Evolutionary conservation across 2,888 invertebrate species (phyloP), one percentile per base, ranked within the genome.

Genomic region (Calameuta pallipes): DNA sequence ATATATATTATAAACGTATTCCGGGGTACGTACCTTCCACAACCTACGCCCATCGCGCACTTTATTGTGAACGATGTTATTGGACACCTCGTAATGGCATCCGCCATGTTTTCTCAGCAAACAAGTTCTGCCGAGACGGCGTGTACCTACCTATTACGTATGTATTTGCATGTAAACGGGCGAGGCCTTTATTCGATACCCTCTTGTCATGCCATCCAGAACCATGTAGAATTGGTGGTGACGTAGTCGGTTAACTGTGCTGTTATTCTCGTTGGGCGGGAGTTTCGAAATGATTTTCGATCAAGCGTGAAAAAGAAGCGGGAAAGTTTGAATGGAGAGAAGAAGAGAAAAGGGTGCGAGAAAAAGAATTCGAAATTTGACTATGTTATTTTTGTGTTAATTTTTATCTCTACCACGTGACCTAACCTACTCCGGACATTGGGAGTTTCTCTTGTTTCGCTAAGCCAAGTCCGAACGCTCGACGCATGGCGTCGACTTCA

Each of bases 21-120:
- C 41, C 0, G 23, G 41, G 15, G 30, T 36, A 75, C 36, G 37
- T 76, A n/a, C 13, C 41, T 23, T 23, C 23, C 41, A 56, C 15
- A 56, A 56, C 41, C 23, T 56, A 23, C 41, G 41, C 41, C 41
- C 41, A 56, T 23, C 41, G 41, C 23, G 81, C 83, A 82, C 83
- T 87, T 86, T 85, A 88, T 88, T 84, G 87, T 84, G 82, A 83
- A 82, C 81, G 82, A 88, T 87, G 87, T 87, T 88, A 88, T 87
- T 88, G 85, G 84, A 83, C 80, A 80, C 70, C 80, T 82, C 75
- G 83, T 87, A 88, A 87, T 85, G 85, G 85, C 82, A 83, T 82
- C 79, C 84, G 83, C 78, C 83, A 79, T 84, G 85, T 85, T 84
- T 81, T 80, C 83, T 82, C 77, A 82, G 80, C 81, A 85, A 86